Evolutionary conservation across 2,113 vertebrate genomes (phyloP), one percentile per base, ranked within the genome.

Genomic region (Dromaius novaehollandiae): DNA sequence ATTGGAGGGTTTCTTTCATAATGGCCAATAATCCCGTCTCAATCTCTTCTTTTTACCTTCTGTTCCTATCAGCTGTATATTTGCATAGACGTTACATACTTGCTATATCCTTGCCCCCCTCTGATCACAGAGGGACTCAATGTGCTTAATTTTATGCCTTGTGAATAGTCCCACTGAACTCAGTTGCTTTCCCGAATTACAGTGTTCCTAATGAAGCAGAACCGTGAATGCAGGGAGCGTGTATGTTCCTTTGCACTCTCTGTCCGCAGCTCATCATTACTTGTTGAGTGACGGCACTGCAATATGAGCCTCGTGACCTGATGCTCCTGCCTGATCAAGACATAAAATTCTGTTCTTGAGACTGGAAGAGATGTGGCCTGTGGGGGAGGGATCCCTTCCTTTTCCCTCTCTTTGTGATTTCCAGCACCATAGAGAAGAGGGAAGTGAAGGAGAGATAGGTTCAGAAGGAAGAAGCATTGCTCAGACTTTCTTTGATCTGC

Each of bases 401-500:
- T 82, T 46, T 22, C 30, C 42, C 56, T 46, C 19, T 56, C 55
- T 83, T 82, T 82, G 34, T 66, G 64, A 80, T 91, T 94, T 89
- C 68, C 73, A 96, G 82, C 68, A 34, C 50, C 66, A 32, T 12
- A 88, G 87, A 91, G 73, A 63, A 90, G 85, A 86, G 85, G 71
- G 64, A 95, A 94, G 74, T 24, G 40, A 89, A 86, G 91, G 75
- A 88, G 70, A 65, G 88, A 89, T 82, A 91, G 84, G 26, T 86
- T 86, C 51, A 71, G 87, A 85, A 97, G 82, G 89, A 96, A 93
- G 95, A 91, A 66, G 87, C 82, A 81, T 86, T 81, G 68, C 96
- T 95, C 68, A 88, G 68, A 36, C 46, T 97, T 95, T 86, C 97
- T 97, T 97, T 97, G 97, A 97, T 97, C 91, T 96, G 73, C 79